A percentile compares a stretch with the other conserved stretches of the same genome.
These are phyloP conservation scores for Cantharis rustica DNA, from an alignment of 2,888 invertebrate genomes.

Conservation along the genomic window DNA sequence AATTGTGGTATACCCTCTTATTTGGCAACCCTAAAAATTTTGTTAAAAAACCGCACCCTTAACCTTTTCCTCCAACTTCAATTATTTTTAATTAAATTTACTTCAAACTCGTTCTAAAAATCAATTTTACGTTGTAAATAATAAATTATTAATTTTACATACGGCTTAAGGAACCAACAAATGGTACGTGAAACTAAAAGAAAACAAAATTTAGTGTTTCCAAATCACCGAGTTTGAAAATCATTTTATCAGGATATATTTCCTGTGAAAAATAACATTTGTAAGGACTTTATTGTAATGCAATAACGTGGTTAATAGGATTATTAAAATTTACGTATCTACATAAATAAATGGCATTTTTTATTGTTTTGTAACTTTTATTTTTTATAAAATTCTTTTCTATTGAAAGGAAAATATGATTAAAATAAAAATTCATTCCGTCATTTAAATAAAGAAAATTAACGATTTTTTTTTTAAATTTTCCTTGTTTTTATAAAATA, in stretches of 20 bases:
- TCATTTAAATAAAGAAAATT: too few relatives aligned
- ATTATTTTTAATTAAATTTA: slow-evolving; percentile 11
- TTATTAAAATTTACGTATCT: neutral
- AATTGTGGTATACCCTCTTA: slow-evolving; percentile 32
- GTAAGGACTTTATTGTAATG: slow-evolving; percentile 24
- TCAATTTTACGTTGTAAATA: neutral
- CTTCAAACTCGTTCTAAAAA: neutral
- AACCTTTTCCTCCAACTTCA: slow-evolving; percentile 2
- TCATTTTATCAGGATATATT: slow-evolving; percentile 40
- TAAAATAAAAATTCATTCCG: too few relatives aligned
- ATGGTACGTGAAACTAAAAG: slow-evolving; percentile 49
- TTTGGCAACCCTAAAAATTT: slow-evolving; percentile 23
- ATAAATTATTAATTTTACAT: slow-evolving; percentile 1
- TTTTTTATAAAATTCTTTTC: neutral
- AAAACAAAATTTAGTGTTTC: slow-evolving; percentile 50
- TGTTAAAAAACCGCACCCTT: slow-evolving; percentile 18
- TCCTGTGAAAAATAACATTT: slow-evolving; percentile 45
- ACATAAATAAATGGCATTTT: neutral
- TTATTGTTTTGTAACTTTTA: neutral
- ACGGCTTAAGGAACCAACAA: slow-evolving; percentile 33
- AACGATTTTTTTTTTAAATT: neutral
- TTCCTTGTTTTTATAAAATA: neutral
- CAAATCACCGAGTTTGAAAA: slow-evolving; percentile 45
- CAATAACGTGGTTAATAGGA: neutral
- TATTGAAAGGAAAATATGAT: neutral